Base-by-base conservation (phyloP, 2,888 invertebrate genomes). In the Odontocerum albicorne region DNA sequence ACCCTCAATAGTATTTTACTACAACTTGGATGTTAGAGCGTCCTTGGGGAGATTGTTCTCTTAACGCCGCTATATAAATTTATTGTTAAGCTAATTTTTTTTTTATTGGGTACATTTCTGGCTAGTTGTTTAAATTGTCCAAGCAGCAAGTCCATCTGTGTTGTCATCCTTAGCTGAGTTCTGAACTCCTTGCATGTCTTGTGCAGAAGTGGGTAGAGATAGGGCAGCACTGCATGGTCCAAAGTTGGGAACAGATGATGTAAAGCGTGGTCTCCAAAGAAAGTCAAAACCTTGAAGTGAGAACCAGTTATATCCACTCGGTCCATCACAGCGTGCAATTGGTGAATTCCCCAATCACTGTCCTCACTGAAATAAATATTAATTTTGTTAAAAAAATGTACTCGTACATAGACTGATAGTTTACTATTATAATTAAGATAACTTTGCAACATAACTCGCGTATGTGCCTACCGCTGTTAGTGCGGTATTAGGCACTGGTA, bases 241-340 rank as follows among this genome's bases (percentile, higher is more conserved):
- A 92, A 66, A 0, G 88, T 87, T 0, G 90, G 90, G 63, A 91
- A 85, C 62, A 90, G 70, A 69, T 91, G 91, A 67, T 91, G 90
- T 1, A 91, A 71, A 0, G 80, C 75, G 66, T 91, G 91, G 55
- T 88, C 83, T 0, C 90, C 90, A 64, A 89, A 91, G 63, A 84
- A 79, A 0, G 85, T 85, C 59, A 90, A 67, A 1, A 83, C 82
- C 15, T 85, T 67, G 64, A 88, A 85, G 12, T 79, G 73, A n/a
- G 79, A 83, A 10, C 80, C 73, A 39, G 83, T 84, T 20, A 89
- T 72, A 52, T 88, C 84, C 8, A 78, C 74, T 45, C 90, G 77
- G 66, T 88, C 90, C 56, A 85, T 77, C 0, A 88, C 82, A 0
- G 90, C 83, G 66, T 88, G 87, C 49, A 90, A 66, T 71, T 90